Evolutionary conservation across 2,888 invertebrate species (phyloP).

Genomic region (Eupithecia centaureata): DNA sequence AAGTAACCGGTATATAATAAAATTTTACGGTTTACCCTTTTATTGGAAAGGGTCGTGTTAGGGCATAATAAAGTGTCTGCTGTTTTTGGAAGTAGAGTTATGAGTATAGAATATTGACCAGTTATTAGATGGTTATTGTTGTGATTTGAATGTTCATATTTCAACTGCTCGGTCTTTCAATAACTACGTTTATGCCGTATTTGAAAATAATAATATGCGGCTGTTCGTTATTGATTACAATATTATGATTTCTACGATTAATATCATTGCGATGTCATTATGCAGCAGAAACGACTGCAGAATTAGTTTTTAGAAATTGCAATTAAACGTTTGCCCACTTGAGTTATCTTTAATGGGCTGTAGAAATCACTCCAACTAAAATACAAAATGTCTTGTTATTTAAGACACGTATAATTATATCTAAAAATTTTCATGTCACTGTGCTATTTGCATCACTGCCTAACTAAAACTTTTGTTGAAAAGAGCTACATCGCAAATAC

Average conservation of each 20-base stretch:
- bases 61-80: conserved; percentile 71
- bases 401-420: too few relatives aligned
- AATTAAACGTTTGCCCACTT: too few relatives aligned
- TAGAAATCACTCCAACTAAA: too few relatives aligned
- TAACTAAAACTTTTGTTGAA: conserved; percentile 66
- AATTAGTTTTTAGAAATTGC: too few relatives aligned
- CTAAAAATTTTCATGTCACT: too few relatives aligned
- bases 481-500: conserved; percentile 70
- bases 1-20: conserved; percentile 77
- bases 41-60: conserved; percentile 73
- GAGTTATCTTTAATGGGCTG: too few relatives aligned
- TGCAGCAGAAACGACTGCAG: too few relatives aligned
- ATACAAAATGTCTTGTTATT: too few relatives aligned
- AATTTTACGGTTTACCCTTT: conserved; percentile 79
- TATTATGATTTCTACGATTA: not conserved
- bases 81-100: conserved; percentile 57
- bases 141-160: conserved; percentile 4
- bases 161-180: not conserved
- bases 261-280: too few relatives aligned
- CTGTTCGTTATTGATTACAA: not conserved
- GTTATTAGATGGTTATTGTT: conserved; percentile 21
- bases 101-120: conserved; percentile 63
- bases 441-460: too few relatives aligned
- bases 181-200: not conserved
- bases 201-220: too few relatives aligned